Evolutionary conservation across 2,113 vertebrate species (phyloP), one percentile per base, ranked within the genome.

Genomic region (Todiramphus chloris): DNA sequence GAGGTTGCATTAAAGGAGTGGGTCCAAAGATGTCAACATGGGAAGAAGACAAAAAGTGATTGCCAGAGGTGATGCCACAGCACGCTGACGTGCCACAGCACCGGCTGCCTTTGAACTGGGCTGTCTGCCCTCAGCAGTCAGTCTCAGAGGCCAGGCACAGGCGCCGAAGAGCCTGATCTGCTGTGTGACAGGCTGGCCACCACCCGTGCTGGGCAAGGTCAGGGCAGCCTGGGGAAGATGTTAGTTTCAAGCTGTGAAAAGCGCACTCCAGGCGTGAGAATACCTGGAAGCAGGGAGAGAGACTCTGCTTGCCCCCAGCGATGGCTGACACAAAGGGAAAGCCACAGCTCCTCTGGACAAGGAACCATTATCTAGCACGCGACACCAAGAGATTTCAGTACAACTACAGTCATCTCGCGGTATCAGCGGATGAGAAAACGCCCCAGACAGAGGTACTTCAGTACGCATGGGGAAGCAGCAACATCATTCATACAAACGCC

Each of bases 11-110:
- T 46, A 33, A 55, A 80, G 62, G 39, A 76, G 39, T 8, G 24
- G 18, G 33, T n/a, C 39, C 46, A 63, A 43, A 56, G 5, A 11
- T 16, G 70, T 56, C 35, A 7, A 13, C 2, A 2, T 0, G 31
- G 59, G 33, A 75, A 73, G 53, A 66, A 0, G 7, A 37, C 33
- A 48, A 53, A 43, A 1, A 46, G 31, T 0, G 1, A 44, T 1
- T 62, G 30, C 62, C 70, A 68, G 43, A 31, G 33, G 50, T 1
- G 37, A 33, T 12, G 50, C 51, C 68, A 43, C 2, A 25, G 68
- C 60, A n/a, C 3, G 3, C 1, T 10, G 3, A 46, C 0, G 9
- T 12, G 50, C 46, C 68, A 43, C 2, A 25, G 68, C 69, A 44
- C 3, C 60, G 14, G 33, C 31, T 28, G 83, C 70, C 51, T 16